Evolutionary conservation across 2,113 vertebrate species (phyloP).

Genomic region (Sapayoa aenigma): DNA sequence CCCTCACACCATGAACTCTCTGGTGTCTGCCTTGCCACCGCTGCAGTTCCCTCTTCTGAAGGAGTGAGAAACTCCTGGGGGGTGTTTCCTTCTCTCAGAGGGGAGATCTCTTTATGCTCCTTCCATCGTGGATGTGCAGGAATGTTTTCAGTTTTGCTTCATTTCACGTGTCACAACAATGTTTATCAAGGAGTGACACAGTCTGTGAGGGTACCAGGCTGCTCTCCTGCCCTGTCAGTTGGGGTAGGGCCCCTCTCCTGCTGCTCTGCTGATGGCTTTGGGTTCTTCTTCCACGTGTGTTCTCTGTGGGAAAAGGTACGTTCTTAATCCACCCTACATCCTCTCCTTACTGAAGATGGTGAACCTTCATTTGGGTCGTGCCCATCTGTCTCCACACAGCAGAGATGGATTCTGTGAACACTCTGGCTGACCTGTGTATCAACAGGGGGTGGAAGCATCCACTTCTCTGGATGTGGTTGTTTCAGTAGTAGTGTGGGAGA

Average conservation of each 20-base stretch:
- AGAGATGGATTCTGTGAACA: not conserved
- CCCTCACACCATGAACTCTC: rapidly evolving
- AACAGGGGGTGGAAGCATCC: rapidly evolving
- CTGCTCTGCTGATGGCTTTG: not conserved
- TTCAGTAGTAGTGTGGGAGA: not conserved
- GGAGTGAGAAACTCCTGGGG: not conserved
- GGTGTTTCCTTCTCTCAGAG: not conserved
- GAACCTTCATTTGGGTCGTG: not conserved
- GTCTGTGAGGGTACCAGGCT: not conserved
- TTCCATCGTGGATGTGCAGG: rapidly evolving
- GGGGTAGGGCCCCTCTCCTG: not conserved
- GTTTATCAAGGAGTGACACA: not conserved
- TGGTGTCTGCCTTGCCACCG: not conserved
- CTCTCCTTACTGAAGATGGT: not conserved
- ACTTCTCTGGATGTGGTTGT: not conserved
- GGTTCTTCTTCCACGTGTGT: rapidly evolving
- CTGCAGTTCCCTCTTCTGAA: not conserved
- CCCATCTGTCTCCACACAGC: no score
- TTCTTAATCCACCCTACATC: rapidly evolving
- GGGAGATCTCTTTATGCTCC: not conserved
- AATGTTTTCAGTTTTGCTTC: not conserved
- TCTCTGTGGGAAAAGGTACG: not conserved
- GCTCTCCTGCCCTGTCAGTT: not conserved
- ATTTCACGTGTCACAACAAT: rapidly evolving
- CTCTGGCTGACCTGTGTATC: not conserved